These are phyloP conservation scores for Ophiothrix spiculata DNA, from an alignment of 35 echinoderm and acorn worm species.

Conservation along the genomic window DNA sequence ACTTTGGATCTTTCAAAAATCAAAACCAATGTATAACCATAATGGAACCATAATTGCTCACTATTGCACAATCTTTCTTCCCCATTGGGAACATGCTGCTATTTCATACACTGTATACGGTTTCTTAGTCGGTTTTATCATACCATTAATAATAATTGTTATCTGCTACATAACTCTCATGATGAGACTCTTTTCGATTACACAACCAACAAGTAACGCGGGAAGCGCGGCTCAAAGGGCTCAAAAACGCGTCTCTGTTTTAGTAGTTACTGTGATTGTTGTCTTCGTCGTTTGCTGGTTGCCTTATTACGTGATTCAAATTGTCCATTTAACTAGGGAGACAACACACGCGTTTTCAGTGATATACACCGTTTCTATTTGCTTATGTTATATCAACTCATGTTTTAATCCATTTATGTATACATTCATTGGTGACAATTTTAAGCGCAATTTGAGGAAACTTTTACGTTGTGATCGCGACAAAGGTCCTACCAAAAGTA, in stretches of 20 bases:
- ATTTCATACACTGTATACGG: constrained; percentile 48
- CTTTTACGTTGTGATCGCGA: constrained; percentile 13
- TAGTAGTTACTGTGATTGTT: constrained; percentile 80
- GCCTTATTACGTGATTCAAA: constrained; percentile 64
- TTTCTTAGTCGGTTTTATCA: constrained; percentile 61
- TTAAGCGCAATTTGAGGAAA: constrained; percentile 76
- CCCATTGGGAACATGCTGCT: not conserved
- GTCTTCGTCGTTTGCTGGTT: constrained; percentile 89
- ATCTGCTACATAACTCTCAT: constrained; percentile 72
- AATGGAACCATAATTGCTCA: not conserved
- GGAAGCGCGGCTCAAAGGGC: constrained; percentile 66
- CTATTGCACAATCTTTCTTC: not conserved
- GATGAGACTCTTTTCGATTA: constrained; percentile 58
- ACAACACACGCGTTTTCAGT: not conserved
- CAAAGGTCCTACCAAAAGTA: too few relatives aligned
- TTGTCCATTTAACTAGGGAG: constrained; percentile 4
- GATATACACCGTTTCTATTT: constrained; percentile 30
- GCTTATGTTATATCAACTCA: constrained; percentile 84
- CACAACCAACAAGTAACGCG: constrained; percentile 62
- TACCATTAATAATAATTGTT: constrained; percentile 69
- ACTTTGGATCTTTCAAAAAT: not conserved
- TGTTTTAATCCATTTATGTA: constrained; percentile 91
- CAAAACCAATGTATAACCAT: not conserved
- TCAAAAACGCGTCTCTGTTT: constrained; percentile 68
- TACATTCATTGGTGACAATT: constrained; percentile 96